These are phyloP conservation scores for Eriocheir sinensis DNA, from an alignment of 1,140 invertebrate species.

Conservation along the genomic window DNA sequence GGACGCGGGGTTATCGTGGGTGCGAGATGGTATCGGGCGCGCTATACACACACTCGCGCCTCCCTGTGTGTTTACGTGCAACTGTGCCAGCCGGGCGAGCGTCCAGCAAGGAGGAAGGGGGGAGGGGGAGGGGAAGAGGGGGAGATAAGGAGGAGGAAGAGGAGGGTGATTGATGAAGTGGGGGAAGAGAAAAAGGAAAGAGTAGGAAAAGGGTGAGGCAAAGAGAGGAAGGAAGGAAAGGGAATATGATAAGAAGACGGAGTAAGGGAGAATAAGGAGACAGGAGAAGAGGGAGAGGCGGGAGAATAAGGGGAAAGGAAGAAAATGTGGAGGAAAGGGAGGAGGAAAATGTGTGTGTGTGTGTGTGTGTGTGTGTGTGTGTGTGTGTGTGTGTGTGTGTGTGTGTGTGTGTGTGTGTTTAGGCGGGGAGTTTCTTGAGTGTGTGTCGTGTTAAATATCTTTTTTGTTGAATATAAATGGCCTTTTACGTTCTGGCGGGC, in stretches of 20 bases:
- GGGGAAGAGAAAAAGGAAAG: background rate
- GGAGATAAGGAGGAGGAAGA: too few species aligned
- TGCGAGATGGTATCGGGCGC: conserved; percentile 67
- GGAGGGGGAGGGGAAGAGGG: background rate
- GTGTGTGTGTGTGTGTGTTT: conserved; percentile 32
- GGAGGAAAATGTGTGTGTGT: background rate
- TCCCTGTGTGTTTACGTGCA: conserved; percentile 72
- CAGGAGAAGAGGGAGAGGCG: background rate
- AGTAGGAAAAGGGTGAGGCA: too few species aligned
- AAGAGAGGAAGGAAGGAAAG: background rate
- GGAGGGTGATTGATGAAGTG: background rate
- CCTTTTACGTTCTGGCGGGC: too few species aligned
- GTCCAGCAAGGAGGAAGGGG: background rate
- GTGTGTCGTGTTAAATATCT: too few species aligned
- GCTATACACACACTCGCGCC: conserved; percentile 68
- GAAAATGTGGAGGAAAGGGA: background rate
- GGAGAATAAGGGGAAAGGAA: too few species aligned
- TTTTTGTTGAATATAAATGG: too few species aligned
- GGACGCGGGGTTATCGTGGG: conserved; percentile 64
- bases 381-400: conserved; percentile 47
- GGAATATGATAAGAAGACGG: too few species aligned
- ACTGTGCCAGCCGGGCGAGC: conserved; percentile 45
- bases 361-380: conserved; percentile 48
- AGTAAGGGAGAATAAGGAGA: background rate
- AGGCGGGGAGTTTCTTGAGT: background rate